A percentile compares a stretch with the other conserved stretches of the same genome.
phyloP scores from a whole-genome alignment of 2,113 vertebrate genomes.

The Aphelocoma coerulescens region DNA sequence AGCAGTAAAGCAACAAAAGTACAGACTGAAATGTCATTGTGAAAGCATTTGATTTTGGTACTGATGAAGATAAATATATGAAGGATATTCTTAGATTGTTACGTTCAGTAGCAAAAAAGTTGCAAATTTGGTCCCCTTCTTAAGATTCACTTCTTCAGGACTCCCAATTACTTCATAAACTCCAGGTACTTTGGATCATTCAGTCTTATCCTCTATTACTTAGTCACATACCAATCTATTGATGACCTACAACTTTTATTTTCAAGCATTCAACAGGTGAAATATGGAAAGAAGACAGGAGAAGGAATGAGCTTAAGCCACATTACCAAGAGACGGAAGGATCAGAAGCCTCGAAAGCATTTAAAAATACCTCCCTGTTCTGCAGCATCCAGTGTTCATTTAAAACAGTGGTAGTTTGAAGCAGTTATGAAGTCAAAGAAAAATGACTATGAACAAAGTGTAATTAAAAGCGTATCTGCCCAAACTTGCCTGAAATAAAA shows the following conservation, averaged over 20 bases:
- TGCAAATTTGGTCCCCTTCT: not conserved
- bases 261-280: not conserved
- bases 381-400: not conserved
- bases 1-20: not conserved
- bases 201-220: not conserved
- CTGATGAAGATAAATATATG: not conserved
- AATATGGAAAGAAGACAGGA: not conserved
- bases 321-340: not conserved
- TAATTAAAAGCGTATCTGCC: not conserved
- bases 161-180: not conserved
- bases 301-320: not conserved
- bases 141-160: not conserved
- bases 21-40: not conserved
- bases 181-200: not conserved
- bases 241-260: not conserved
- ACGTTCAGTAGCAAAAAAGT: not conserved
- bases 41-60: not conserved
- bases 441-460: conserved; percentile 1
- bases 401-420: not conserved
- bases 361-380: not conserved
- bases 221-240: not conserved
- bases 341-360: not conserved
- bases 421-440: not conserved
- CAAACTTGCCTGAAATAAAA: conserved; percentile 21
- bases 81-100: not conserved